Evolutionary conservation across 2,113 vertebrate species (phyloP).

Genomic region (Prionailurus bengalensis): DNA sequence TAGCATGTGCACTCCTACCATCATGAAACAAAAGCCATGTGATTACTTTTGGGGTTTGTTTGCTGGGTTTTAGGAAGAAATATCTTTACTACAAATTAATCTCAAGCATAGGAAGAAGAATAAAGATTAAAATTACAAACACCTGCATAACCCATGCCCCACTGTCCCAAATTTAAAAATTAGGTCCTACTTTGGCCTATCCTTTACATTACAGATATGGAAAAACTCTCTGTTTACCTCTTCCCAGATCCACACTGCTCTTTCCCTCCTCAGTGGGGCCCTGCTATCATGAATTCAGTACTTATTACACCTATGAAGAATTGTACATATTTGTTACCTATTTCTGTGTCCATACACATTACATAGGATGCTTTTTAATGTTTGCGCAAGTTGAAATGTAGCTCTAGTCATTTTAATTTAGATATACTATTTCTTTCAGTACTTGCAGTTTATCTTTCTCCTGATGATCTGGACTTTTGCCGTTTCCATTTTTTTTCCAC

Average conservation of each 20-base stretch:
- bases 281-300: not conserved
- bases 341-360: not conserved
- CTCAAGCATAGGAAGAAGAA: not conserved
- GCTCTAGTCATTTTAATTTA: not conserved
- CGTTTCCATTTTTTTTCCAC: not conserved
- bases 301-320: not conserved
- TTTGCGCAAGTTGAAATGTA: not conserved
- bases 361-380: not conserved
- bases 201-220: not conserved
- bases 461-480: not conserved
- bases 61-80: not conserved
- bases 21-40: not conserved
- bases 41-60: slow-evolving; percentile 3
- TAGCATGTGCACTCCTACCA: not conserved
- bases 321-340: not conserved
- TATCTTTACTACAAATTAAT: slow-evolving; percentile 6
- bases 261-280: not conserved
- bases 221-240: not conserved
- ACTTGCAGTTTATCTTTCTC: not conserved
- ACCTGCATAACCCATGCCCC: not conserved
- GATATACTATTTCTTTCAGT: not conserved
- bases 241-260: not conserved
- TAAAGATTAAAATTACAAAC: slow-evolving; percentile 11
- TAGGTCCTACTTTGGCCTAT: not conserved
- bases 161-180: slow-evolving; percentile 26